Conservation (phyloP, 2,888 invertebrate genomes). For the Coelopa pilipes region DNA sequence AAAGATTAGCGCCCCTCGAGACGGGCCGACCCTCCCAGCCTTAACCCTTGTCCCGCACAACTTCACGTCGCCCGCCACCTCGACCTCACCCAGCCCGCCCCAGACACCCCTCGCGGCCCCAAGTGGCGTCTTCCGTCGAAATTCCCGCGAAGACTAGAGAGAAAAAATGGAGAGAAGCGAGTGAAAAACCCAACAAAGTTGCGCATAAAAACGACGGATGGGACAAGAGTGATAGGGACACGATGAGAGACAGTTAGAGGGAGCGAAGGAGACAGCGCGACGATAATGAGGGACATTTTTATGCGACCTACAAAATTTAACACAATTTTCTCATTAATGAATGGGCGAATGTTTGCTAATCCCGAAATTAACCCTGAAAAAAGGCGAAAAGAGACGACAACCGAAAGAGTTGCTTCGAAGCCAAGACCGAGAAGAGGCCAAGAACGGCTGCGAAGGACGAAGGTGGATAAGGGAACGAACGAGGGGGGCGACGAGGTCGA, state of each 20-base stretch:
- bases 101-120: too few relatives aligned
- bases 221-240: neutral
- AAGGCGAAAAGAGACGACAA: constrained; percentile 11
- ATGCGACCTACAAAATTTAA: constrained; percentile 32
- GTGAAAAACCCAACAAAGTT: neutral
- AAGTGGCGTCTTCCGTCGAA: too few relatives aligned
- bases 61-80: too few relatives aligned
- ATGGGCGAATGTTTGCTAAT: constrained; percentile 26
- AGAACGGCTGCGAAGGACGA: neutral
- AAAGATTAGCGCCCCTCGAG: constrained; percentile 15
- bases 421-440: neutral
- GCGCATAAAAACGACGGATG: neutral
- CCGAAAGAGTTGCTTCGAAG: neutral
- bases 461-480: neutral
- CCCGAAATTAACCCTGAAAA: constrained; percentile 38
- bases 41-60: neutral
- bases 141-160: too few relatives aligned
- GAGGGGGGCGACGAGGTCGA: neutral
- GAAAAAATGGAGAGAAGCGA: neutral
- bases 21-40: neutral
- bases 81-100: too few relatives aligned
- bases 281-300: constrained; percentile 17
- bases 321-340: constrained; percentile 34
- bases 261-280: neutral
- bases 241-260: neutral